Evolutionary conservation across 2,113 vertebrate genomes (phyloP), one percentile per base, ranked within the genome.

Genomic region (Urocynchramus pylzowi): DNA sequence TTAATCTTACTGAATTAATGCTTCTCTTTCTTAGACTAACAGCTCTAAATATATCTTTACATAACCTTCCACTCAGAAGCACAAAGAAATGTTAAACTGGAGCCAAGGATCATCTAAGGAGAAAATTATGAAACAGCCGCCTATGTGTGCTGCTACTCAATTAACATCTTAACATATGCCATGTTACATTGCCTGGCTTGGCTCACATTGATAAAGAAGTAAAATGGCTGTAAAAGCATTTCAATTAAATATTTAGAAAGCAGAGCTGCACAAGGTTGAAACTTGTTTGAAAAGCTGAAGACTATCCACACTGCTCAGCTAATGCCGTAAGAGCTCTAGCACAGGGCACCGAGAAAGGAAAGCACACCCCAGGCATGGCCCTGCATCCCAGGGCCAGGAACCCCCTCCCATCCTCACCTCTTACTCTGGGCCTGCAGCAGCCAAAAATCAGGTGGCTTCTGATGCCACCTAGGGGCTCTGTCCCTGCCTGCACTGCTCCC

Each of bases 161-260:
- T 94, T 96, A 97, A 96, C 96, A 94, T 92, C 96, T 93, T 94
- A 88, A 90, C 96, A 94, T 89, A 89, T 87, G 88, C 80, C 92
- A 91, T 45, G 68, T 92, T 96, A 78, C 85, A 71, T 81, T 96
- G 90, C 95, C 95, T 96, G 93, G 60, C 83, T 93, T 64, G 90
- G 92, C 90, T 97, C 88, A 89, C 7, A 0, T 59, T 81, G 92
- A 92, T 94, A 89, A 82, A 91, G 93, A 89, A 94, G 83, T 75
- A 92, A 97, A 95, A 93, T 93, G 90, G 92, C 90, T 97, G 88
- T 94, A 94, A 95, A 93, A 95, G 90, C 83, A 96, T 87, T 95
- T 87, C 61, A 81, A 93, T 95, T 94, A 95, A 96, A 96, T 95
- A 94, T 95, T 97, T 96, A 96, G 92, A 90, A 93, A 90, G 88